These are phyloP conservation scores for Poecilus cupreus DNA, from an alignment of 2,888 invertebrate species.

Conservation along the genomic window DNA sequence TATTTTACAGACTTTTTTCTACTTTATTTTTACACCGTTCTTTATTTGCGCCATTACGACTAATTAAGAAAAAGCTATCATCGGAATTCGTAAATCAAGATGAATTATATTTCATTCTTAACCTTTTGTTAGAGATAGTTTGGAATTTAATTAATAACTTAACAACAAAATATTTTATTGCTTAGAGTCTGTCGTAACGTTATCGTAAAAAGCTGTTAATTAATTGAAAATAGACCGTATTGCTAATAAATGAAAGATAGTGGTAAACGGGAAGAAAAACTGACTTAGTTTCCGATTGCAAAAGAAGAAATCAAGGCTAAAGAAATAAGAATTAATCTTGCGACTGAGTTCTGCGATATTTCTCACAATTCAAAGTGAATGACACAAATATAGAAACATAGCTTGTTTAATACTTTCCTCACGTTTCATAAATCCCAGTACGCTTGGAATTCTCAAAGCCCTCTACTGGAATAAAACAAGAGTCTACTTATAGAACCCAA, in stretches of 20 bases:
- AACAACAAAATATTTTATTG: too few relatives aligned
- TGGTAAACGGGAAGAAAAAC: conserved; percentile 3
- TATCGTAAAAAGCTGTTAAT: not conserved
- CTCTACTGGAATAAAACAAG: not conserved
- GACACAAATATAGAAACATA: conserved; percentile 35
- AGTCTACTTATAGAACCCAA: not conserved
- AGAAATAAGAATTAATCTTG: not conserved
- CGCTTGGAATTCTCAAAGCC: not conserved
- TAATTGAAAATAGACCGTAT: conserved; percentile 32
- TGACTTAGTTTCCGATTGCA: conserved; percentile 11
- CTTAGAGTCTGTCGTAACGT: not conserved
- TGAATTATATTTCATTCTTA: too few relatives aligned
- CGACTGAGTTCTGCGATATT: not conserved
- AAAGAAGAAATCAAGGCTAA: conserved; percentile 24
- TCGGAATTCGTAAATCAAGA: too few relatives aligned
- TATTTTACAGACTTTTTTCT: not conserved
- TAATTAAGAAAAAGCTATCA: not conserved
- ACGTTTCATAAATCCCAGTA: conserved; percentile 29
- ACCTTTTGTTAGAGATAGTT: too few relatives aligned
- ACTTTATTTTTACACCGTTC: not conserved
- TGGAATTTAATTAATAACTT: too few relatives aligned
- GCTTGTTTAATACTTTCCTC: conserved; percentile 30
- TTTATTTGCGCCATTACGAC: too few relatives aligned
- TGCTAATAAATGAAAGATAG: not conserved
- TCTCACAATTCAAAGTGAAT: conserved; percentile 10